A percentile compares a stretch with the other conserved stretches of the same genome.
phyloP scores from a whole-genome alignment of 2,888 invertebrate species.

The Apantesis nais region DNA sequence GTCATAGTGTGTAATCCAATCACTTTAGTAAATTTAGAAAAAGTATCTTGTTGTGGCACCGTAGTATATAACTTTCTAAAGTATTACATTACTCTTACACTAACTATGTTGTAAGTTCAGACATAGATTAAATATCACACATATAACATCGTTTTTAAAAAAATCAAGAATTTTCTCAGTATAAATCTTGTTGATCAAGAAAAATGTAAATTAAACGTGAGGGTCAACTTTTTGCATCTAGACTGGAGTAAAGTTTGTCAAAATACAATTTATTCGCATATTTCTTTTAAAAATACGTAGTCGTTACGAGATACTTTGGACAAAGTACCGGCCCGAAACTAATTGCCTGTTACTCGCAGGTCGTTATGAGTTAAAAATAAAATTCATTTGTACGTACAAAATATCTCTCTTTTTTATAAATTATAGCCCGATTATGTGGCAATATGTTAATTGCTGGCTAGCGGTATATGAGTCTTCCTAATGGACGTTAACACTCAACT shows the following conservation, averaged over 20 bases:
- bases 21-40: not conserved
- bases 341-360: conserved; percentile 7
- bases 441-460: conserved; percentile 9
- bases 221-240: not conserved
- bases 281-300: conserved; percentile 5
- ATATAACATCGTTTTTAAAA: not conserved
- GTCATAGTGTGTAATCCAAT: not conserved
- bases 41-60: too few relatives aligned
- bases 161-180: not conserved
- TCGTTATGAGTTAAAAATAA: conserved; percentile 9
- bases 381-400: not conserved
- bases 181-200: not conserved
- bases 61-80: too few relatives aligned
- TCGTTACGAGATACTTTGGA: not conserved
- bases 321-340: not conserved
- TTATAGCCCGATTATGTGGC: not conserved
- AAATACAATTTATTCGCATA: conserved; percentile 18
- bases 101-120: not conserved
- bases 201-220: not conserved
- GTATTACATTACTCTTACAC: too few relatives aligned
- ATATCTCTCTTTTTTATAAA: not conserved
- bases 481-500: conserved; percentile 18
- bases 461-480: conserved; percentile 19
- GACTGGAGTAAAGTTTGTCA: not conserved
- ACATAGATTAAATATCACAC: not conserved